Conservation (phyloP, 2,797 vertebrate genomes). For the Acomys russatus region DNA sequence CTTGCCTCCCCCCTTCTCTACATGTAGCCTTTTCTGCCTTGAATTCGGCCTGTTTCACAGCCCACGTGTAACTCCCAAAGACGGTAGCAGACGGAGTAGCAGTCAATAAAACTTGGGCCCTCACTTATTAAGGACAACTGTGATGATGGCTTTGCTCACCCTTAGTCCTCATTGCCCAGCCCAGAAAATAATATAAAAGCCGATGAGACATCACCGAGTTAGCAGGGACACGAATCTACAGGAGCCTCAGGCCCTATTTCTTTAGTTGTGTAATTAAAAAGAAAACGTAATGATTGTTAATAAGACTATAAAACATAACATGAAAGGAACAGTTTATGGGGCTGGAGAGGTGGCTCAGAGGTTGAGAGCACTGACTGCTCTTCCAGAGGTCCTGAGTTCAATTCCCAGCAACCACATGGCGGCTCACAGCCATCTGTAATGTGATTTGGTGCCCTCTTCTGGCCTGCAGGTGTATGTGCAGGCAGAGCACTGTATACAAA, state of each 20-base stretch:
- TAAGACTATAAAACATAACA: not conserved
- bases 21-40: not conserved
- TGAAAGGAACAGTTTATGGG: not conserved
- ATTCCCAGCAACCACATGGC: too few species aligned
- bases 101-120: not conserved
- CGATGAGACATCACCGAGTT: not conserved
- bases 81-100: not conserved
- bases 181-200: not conserved
- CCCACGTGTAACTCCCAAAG: not conserved
- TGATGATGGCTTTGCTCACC: not conserved
- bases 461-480: too few species aligned
- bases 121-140: not conserved
- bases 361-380: too few species aligned
- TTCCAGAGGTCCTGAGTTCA: too few species aligned
- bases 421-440: too few species aligned
- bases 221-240: not conserved
- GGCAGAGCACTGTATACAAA: too few species aligned
- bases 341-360: too few species aligned
- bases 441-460: too few species aligned
- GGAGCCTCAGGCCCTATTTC: not conserved
- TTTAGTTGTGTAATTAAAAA: constrained; percentile 44
- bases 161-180: not conserved
- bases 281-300: not conserved
- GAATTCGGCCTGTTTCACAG: not conserved
- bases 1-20: not conserved